Evolutionary conservation across 1,140 invertebrate species (phyloP), one percentile per base, ranked within the genome.

Genomic region (Dreissena rostriformis): DNA sequence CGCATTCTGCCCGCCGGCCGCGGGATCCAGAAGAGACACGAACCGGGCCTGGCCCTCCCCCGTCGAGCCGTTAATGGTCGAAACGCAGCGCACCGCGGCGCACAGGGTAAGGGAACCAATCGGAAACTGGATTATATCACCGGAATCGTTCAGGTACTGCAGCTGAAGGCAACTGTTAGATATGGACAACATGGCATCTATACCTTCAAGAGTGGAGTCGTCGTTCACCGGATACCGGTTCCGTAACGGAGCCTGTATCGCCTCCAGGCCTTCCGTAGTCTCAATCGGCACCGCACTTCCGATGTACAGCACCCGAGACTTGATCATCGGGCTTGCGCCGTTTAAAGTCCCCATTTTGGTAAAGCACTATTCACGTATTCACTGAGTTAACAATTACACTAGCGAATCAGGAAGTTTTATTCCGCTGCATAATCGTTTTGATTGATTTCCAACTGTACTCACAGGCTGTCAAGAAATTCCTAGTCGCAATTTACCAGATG

Each of bases 21-120:
- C 70, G 14, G 98, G 98, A 66, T 98, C 98, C 93, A 99, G 98
- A 85, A 99, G 93, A 0, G 99, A 98, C 75, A 99, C 95, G 94
- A 99, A 99, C 90, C 97, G 96, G 28, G 81, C 73, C 91, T 92
- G 82, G 19, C 92, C 90, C 12, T 94, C 94, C 26, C 88, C 90
- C 7, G 91, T 92, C 0, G 88, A 71, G 0, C 74, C 85, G 79
- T 91, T 90, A 7, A 90, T 72, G 14, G 84, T 86, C 24, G 81
- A 86, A 11, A 93, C 85, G 76, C 91, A 91, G 57, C 92, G 86
- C 39, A 99, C 98, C 15, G 99, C 98, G 7, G 98, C 99, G 94
- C 99, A 99, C 91, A 99, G 98, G 91, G 99, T 98, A 78, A 99
- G 93, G 49, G 97, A 97, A 88, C 98, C 97, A 85, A 99, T 99